These are phyloP conservation scores for Apteryx owenii DNA, from an alignment of 2,113 vertebrate genomes.

Conservation along the genomic window DNA sequence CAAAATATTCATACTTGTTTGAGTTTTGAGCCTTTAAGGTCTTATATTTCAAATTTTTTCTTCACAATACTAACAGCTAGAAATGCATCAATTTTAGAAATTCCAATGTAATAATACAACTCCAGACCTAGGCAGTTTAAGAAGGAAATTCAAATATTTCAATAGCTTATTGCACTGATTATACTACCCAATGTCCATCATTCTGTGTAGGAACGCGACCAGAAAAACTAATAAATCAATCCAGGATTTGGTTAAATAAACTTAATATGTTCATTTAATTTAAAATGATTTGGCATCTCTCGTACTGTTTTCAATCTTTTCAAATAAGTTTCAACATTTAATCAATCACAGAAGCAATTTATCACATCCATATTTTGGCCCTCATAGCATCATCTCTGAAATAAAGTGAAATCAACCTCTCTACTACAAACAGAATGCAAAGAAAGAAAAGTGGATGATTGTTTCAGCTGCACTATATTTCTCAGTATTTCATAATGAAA, in stretches of 20 bases:
- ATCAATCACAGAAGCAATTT: neutral
- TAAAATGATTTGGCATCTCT: neutral
- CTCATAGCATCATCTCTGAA: neutral
- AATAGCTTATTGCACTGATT: neutral
- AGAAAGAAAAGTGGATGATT: neutral
- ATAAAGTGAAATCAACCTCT: neutral
- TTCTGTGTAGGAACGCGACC: fast-evolving
- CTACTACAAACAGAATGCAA: neutral
- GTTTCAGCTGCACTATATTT: neutral
- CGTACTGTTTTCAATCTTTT: neutral
- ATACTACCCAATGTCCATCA: fast-evolving
- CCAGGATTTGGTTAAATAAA: neutral
- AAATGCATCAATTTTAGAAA: neutral
- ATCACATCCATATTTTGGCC: neutral
- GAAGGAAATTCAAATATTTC: neutral
- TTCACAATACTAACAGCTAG: neutral
- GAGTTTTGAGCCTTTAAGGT: neutral
- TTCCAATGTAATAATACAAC: neutral
- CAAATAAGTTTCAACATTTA: neutral
- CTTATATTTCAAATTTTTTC: neutral
- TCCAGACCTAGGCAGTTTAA: neutral
- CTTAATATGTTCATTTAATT: neutral
- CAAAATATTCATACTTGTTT: neutral
- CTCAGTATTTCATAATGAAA: neutral
- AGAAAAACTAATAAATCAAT: neutral